Percentiles rank a stretch among this genome's conserved stretches.
Conservation (phyloP, 2,797 vertebrate species). For the Cryptoblepharus egeriae region DNA sequence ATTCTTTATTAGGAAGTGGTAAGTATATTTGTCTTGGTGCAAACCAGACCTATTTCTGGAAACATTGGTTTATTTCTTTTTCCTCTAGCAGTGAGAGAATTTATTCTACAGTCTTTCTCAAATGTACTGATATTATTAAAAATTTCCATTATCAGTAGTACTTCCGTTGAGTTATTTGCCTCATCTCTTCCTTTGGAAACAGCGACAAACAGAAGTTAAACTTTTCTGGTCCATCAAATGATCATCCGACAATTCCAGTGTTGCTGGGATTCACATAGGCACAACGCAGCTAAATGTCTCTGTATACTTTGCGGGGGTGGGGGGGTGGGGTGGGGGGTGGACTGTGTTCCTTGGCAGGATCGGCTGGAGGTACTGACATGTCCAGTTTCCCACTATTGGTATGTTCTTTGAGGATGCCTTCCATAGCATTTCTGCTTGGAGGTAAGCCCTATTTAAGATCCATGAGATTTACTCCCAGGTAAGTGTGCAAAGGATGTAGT, state of each 20-base stretch:
- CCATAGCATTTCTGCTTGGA: no score
- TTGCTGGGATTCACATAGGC: not conserved
- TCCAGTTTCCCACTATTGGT: not conserved
- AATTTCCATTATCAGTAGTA: not conserved
- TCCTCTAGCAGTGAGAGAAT: constrained; percentile 17
- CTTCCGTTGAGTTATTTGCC: not conserved
- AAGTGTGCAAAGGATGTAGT: not conserved
- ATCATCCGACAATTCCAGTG: not conserved
- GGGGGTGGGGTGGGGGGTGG: no score
- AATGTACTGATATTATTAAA: not conserved
- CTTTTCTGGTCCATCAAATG: not conserved
- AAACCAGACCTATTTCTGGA: constrained; percentile 45
- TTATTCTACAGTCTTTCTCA: constrained; percentile 12
- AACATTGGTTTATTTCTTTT: constrained; percentile 32
- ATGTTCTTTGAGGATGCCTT: not conserved
- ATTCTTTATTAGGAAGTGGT: constrained; percentile 45
- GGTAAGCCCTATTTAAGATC: no score
- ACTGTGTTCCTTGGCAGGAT: not conserved
- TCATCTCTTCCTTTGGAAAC: not conserved
- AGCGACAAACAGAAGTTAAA: not conserved
- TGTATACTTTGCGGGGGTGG: not conserved
- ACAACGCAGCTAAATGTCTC: not conserved
- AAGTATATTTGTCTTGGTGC: constrained; percentile 40
- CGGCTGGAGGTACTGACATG: not conserved
- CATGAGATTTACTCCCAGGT: no score